Evolutionary conservation across 2,113 vertebrate species (phyloP).

Genomic region (Scolopax mira): DNA sequence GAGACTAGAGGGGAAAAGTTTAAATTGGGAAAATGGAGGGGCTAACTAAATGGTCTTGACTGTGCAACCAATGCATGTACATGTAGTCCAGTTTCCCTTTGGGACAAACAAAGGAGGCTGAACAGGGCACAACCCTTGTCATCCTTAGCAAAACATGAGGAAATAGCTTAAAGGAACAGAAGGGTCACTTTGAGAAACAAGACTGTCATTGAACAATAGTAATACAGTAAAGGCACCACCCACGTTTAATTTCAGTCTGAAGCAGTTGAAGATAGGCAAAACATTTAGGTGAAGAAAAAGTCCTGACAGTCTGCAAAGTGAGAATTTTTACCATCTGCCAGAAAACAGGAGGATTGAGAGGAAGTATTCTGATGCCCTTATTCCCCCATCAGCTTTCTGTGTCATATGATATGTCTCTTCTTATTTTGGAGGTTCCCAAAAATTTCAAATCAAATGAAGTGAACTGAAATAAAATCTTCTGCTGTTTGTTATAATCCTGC

Average conservation of each 20-base stretch:
- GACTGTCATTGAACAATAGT: slow-evolving; percentile 78
- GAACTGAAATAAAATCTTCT: slow-evolving; percentile 51
- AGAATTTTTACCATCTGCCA: slow-evolving; percentile 41
- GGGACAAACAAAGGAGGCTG: slow-evolving; percentile 51
- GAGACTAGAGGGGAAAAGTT: background rate
- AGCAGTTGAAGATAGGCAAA: slow-evolving; percentile 75
- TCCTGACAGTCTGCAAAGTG: slow-evolving; percentile 52
- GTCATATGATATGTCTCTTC: background rate
- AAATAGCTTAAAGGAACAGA: slow-evolving; percentile 64
- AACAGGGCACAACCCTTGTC: slow-evolving; percentile 39
- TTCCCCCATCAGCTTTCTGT: slow-evolving; percentile 8
- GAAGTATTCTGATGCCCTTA: slow-evolving; percentile 42
- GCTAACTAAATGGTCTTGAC: slow-evolving; percentile 41
- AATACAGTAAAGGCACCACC: slow-evolving; percentile 84
- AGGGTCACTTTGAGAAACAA: slow-evolving; percentile 73
- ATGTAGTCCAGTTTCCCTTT: background rate
- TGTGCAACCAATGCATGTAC: slow-evolving; percentile 54
- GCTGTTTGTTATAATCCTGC: slow-evolving; percentile 23
- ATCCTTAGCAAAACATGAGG: slow-evolving; percentile 66
- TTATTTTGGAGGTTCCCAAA: slow-evolving; percentile 24
- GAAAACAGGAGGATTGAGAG: slow-evolving; percentile 52
- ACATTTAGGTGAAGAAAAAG: slow-evolving; percentile 63
- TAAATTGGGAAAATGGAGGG: background rate
- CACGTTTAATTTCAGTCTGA: slow-evolving; percentile 78
- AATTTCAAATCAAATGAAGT: slow-evolving; percentile 19